Evolutionary conservation across 2,888 invertebrate genomes (phyloP).

Genomic region (Sminthurinus aureus): DNA sequence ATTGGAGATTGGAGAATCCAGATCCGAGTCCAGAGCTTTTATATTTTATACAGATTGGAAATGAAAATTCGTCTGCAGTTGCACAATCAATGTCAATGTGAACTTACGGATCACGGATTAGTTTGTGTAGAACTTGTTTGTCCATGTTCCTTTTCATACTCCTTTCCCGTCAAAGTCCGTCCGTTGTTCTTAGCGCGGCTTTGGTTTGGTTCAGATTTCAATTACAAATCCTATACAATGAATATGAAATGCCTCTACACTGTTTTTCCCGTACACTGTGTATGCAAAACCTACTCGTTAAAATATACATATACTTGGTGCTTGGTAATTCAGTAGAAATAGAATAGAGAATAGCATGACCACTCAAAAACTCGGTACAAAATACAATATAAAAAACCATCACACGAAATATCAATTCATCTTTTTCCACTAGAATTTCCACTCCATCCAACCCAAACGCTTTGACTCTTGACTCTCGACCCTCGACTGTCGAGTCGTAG

Average conservation of each 20-base stretch:
- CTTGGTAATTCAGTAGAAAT: no score
- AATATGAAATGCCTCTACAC: constrained; percentile 1
- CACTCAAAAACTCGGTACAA: neutral
- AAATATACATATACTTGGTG: no score
- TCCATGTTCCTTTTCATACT: neutral
- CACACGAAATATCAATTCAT: constrained; percentile 59
- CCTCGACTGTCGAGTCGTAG: neutral
- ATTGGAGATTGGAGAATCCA: no score
- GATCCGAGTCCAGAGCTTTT: no score
- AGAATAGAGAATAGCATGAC: no score
- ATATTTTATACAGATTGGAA: no score
- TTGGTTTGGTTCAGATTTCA: constrained; percentile 42
- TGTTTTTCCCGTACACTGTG: no score
- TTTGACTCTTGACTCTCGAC: neutral
- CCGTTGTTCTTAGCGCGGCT: constrained; percentile 1
- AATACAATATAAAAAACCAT: constrained; percentile 28
- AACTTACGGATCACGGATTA: neutral
- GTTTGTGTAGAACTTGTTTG: neutral
- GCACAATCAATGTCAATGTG: neutral
- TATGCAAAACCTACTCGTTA: no score
- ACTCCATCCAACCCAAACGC: neutral
- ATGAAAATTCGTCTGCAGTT: neutral
- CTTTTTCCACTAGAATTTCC: constrained; percentile 31
- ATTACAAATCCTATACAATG: no score
- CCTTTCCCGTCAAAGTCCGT: neutral